Base-by-base conservation (phyloP, 2,113 vertebrate genomes). In the Nesoenas mayeri region DNA sequence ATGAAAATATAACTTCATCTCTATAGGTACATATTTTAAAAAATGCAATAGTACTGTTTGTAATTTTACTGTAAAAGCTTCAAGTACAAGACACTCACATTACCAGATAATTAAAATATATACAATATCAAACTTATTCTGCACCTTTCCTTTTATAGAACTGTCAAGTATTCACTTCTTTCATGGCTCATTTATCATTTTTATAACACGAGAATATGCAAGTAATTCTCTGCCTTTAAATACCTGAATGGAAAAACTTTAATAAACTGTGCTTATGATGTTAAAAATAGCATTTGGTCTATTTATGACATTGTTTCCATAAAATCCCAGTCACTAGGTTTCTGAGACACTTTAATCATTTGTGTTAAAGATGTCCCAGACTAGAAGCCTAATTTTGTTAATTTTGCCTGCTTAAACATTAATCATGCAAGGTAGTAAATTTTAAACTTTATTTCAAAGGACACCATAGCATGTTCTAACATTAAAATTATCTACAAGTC, bases 131-230 rank as follows among this genome's bases (percentile, higher is more conserved):
- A 93, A 40, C 64, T 96, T 79, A 95, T 93, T 91, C 80, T 95
- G 70, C 54, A 80, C 70, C 71, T 96, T 80, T 65, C 92, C 83
- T 89, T 95, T 93, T 57, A 79, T 32, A 95, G 58, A 97, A 97
- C 96, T 93, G 85, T 95, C 96, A 96, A 93, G 69, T 92, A 96
- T 95, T 97, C 92, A 88, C 70, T 93, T 64, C 70, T 95, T 91
- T 84, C 90, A 96, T 32, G 80, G 70, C 24, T 94, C 95, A 97
- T 95, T 82, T 94, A 79, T 93, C n/a, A 92, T 95, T 98, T 97
- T 96, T 93, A 85, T 29, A 14, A 70, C 80, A 89, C 15, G 53
- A 93, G 83, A 93, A 73, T 77, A 91, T 70, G 89, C n/a, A 96
- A 96, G 47, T 88, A 91, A 31, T 83, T 79, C 24, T 92, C n/a